These are phyloP conservation scores for Oenanthe oenanthe DNA, from an alignment of 2,113 vertebrate species.

Conservation along the genomic window DNA sequence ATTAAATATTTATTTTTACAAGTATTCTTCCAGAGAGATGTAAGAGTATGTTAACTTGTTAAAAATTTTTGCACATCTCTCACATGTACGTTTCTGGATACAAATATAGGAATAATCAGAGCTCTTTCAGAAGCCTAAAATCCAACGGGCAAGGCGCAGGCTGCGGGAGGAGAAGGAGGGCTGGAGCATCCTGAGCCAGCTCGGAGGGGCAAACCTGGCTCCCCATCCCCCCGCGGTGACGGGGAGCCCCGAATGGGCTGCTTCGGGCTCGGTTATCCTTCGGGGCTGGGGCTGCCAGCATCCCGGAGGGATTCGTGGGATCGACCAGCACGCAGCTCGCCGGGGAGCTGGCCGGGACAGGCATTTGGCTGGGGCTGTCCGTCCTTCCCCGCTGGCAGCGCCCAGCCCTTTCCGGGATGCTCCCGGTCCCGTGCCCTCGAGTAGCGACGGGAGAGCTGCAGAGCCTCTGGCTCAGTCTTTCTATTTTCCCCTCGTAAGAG, in stretches of 20 bases:
- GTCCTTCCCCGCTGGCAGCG: background rate
- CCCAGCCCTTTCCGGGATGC: background rate
- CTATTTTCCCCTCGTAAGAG: background rate
- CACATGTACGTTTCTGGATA: background rate
- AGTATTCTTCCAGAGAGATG: background rate
- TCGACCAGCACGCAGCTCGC: background rate
- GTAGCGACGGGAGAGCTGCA: background rate
- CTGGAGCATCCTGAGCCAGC: background rate
- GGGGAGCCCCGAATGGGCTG: background rate
- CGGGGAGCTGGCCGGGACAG: background rate
- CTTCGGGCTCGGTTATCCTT: fast-evolving
- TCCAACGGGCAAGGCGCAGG: background rate
- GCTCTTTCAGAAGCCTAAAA: background rate
- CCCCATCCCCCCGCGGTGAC: fast-evolving
- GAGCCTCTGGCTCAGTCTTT: background rate
- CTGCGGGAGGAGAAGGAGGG: background rate
- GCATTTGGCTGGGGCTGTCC: no score
- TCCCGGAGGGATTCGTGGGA: background rate
- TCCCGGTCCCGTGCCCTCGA: background rate
- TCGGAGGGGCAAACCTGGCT: background rate
- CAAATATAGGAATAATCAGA: background rate
- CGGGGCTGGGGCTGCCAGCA: background rate
- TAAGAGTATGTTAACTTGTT: background rate
- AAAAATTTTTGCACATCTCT: fast-evolving
- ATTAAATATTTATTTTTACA: background rate